Conservation (phyloP, 1,140 invertebrate species). For the Diuraphis noxia region DNA sequence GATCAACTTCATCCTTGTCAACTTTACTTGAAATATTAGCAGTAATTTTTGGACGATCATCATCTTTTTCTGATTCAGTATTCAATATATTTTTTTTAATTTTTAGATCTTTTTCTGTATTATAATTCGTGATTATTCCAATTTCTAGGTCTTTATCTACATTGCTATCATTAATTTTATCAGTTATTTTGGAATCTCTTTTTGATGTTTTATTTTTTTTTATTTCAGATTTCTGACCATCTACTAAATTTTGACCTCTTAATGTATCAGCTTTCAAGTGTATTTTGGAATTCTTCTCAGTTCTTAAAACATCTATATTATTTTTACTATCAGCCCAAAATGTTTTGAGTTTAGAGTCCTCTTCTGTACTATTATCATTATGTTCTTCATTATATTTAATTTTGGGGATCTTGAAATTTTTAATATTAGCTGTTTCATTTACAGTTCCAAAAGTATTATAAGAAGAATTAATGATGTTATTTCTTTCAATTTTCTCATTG, state of each 20-base stretch:
- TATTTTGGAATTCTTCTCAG: neutral
- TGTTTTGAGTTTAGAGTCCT: too few species aligned
- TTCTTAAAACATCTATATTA: neutral
- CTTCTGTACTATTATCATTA: neutral
- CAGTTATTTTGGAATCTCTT: neutral
- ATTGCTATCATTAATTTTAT: too few species aligned
- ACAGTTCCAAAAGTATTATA: neutral
- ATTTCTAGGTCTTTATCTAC: neutral
- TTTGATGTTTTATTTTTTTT: neutral
- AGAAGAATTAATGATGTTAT: neutral
- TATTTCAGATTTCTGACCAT: neutral
- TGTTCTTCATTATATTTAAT: neutral
- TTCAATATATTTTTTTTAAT: neutral
- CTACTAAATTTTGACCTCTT: neutral
- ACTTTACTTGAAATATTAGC: too few species aligned
- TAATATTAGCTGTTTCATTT: slow-evolving; percentile 29
- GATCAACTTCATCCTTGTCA: neutral
- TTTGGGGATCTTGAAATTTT: slow-evolving; percentile 44
- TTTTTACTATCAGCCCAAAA: neutral
- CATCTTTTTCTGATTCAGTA: neutral
- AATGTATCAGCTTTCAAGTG: neutral
- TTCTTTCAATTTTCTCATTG: neutral
- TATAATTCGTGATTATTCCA: neutral
- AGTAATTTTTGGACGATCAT: neutral
- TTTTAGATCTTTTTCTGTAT: neutral